These are phyloP conservation scores for Heliconius hermathena DNA, from an alignment of 1,140 invertebrate genomes.

Conservation along the genomic window DNA sequence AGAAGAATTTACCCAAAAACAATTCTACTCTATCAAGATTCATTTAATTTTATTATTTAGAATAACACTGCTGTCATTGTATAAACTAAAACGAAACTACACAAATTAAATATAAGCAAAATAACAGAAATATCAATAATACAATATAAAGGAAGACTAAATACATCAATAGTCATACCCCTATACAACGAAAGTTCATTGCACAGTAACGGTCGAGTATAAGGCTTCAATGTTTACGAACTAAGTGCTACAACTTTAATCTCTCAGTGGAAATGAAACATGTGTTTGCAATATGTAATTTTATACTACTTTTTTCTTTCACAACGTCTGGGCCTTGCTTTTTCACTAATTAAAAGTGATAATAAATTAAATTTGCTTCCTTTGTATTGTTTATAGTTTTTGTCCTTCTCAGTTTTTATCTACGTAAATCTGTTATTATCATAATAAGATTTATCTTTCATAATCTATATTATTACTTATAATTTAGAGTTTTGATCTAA, in stretches of 20 bases:
- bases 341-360: not conserved
- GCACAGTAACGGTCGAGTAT: slow-evolving; percentile 16
- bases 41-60: no score
- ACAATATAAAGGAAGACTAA: not conserved
- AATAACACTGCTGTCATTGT: no score
- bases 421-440: not conserved
- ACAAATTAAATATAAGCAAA: no score
- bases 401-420: not conserved
- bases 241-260: slow-evolving; percentile 14
- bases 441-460: no score
- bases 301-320: not conserved
- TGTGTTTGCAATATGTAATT: slow-evolving; percentile 17
- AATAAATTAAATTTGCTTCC: not conserved
- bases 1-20: no score
- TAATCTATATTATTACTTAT: no score
- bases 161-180: slow-evolving; percentile 14
- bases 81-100: no score
- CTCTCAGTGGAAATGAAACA: slow-evolving; percentile 16
- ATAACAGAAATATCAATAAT: not conserved
- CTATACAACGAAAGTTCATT: slow-evolving; percentile 35
- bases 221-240: slow-evolving; percentile 23
- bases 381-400: not conserved
- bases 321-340: not conserved
- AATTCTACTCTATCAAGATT: no score
- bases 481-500: no score